phyloP scores from a whole-genome alignment of 2,888 invertebrate species.

The Raillietiella orientalis region DNA sequence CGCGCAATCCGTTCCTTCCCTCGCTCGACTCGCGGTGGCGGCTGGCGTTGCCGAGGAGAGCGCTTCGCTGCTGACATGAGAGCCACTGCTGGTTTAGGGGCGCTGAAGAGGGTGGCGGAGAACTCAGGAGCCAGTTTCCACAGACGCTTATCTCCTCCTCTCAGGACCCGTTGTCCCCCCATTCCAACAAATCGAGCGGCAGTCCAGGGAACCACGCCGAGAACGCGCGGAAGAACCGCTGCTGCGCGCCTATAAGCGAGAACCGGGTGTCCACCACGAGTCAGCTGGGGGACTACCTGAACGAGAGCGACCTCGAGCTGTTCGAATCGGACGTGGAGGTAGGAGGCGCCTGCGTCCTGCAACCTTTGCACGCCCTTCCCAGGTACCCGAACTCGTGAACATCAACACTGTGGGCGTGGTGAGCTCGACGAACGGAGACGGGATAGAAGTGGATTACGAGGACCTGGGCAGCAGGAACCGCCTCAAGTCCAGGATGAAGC shows the following conservation, averaged over 20 bases:
- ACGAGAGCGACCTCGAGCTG: background rate
- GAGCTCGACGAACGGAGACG: conserved; percentile 3
- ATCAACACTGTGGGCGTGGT: conserved; percentile 4
- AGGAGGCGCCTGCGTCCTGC: background rate
- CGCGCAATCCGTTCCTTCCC: too few species aligned
- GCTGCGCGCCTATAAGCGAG: conserved; percentile 18
- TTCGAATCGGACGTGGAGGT: background rate
- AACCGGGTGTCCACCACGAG: conserved; percentile 13
- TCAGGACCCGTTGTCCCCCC: too few species aligned
- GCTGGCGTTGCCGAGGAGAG: conserved; percentile 10
- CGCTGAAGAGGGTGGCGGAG: conserved; percentile 10
- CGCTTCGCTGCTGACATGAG: conserved; percentile 9
- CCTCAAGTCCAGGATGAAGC: conserved; percentile 22
- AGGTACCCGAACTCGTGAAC: conserved; percentile 6
- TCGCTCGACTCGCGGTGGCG: too few species aligned
- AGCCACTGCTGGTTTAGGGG: conserved; percentile 6
- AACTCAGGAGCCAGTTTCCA: too few species aligned
- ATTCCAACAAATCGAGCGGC: too few species aligned
- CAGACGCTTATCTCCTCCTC: too few species aligned
- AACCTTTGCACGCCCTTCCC: background rate
- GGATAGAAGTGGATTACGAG: background rate
- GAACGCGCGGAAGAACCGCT: too few species aligned
- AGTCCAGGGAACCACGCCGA: too few species aligned
- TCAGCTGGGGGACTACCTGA: background rate
- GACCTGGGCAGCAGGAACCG: conserved; percentile 16